Conservation (phyloP, 2,888 invertebrate species). For the Furcula furcula region DNA sequence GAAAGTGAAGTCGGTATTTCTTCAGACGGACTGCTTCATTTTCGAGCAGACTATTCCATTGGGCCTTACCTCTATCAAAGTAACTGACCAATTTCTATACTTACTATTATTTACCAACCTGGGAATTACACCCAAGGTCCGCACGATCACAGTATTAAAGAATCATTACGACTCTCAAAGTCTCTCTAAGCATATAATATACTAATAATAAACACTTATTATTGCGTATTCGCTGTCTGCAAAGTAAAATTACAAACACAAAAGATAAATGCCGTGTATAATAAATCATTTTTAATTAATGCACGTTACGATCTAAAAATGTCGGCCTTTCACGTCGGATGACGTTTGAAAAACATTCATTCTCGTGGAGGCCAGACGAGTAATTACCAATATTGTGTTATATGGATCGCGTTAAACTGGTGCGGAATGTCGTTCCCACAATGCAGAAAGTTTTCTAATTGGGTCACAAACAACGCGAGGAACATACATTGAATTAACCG, state of each 20-base stretch:
- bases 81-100: too few relatives aligned
- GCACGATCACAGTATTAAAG: too few relatives aligned
- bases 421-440: slow-evolving; percentile 19
- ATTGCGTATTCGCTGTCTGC: background rate
- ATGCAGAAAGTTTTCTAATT: slow-evolving; percentile 45
- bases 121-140: too few relatives aligned
- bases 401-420: slow-evolving; percentile 10
- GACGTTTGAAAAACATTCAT: slow-evolving; percentile 15
- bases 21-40: too few relatives aligned
- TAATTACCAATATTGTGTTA: slow-evolving; percentile 17
- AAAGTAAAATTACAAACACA: background rate
- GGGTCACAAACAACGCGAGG: slow-evolving; percentile 32
- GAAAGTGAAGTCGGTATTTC: too few relatives aligned
- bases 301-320: slow-evolving; percentile 9
- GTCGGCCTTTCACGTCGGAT: slow-evolving; percentile 6
- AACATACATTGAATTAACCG: slow-evolving; percentile 30
- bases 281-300: slow-evolving; percentile 7
- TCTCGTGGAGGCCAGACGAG: slow-evolving; percentile 11
- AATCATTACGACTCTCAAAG: too few relatives aligned
- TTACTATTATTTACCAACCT: too few relatives aligned
- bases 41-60: too few relatives aligned
- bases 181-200: too few relatives aligned
- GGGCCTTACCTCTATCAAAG: too few relatives aligned
- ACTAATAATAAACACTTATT: too few relatives aligned
- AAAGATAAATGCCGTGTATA: background rate